Evolutionary conservation across 2,888 invertebrate species (phyloP).

Genomic region (Hirtodrosophila trivittata): DNA sequence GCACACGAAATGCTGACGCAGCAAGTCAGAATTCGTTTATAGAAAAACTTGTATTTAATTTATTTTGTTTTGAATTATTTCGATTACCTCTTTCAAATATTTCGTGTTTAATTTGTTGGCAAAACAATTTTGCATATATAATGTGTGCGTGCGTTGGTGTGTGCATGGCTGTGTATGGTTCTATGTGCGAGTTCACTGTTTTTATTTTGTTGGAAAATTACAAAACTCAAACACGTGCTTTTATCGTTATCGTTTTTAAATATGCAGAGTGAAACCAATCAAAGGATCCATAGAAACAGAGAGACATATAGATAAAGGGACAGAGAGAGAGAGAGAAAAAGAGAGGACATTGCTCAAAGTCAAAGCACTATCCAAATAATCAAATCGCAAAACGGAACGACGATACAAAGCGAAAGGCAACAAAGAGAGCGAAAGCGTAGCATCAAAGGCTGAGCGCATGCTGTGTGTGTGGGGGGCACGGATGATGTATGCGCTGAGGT

Average conservation of each 20-base stretch:
- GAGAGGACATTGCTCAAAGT: conserved; percentile 54
- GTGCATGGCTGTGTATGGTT: not conserved
- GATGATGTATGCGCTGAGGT: conserved; percentile 10
- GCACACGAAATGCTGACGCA: no score
- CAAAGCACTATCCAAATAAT: conserved; percentile 38
- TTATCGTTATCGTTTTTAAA: conserved; percentile 33
- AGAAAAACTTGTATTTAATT: conserved; percentile 23
- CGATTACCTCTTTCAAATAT: not conserved
- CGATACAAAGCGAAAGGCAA: conserved; percentile 25
- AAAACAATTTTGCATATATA: no score
- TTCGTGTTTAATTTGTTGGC: no score
- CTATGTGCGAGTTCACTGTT: conserved; percentile 15
- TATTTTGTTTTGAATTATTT: not conserved
- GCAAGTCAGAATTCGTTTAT: no score
- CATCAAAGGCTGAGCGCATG: conserved; percentile 48
- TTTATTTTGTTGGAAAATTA: conserved; percentile 31
- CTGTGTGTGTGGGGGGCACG: conserved; percentile 29
- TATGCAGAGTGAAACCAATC: conserved; percentile 34
- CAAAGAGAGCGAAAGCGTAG: conserved; percentile 29
- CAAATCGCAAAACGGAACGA: conserved; percentile 42
- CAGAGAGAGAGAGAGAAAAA: conserved; percentile 5
- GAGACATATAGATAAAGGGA: not conserved
- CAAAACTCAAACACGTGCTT: conserved; percentile 66
- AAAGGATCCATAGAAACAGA: conserved; percentile 33
- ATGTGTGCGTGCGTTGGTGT: no score